Base-by-base conservation (phyloP, 1,140 invertebrate genomes). In the Carcinoscorpius rotundicauda region DNA sequence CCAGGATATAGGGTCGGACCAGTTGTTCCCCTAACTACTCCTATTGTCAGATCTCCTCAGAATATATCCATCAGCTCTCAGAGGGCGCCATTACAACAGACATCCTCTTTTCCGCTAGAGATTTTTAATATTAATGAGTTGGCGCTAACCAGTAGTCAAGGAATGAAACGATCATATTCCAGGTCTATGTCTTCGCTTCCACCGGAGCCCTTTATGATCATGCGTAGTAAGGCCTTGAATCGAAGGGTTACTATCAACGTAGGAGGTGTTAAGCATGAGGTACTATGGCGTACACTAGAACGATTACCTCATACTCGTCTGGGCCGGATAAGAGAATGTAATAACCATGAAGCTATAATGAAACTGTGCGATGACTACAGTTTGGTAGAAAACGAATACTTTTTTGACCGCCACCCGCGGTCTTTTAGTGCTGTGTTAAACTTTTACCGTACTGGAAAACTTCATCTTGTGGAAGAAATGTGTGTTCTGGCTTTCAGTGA, bases 381-480 rank as follows among this genome's bases (percentile, higher is more conserved):
- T 59, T 82, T 97, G 62, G 85, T 91, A 69, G 91, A 97, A 80
- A 98, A 97, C 83, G 95, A 98, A 81, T 99, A 96, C 78, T 99
- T 98, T 80, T 98, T 99, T 81, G 96, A 99, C 80, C 85, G 95
- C 63, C 94, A 98, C 80, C 95, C 95, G 68, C 90, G 94, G 75
- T 95, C 93, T 70, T 99, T 99, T 80, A 91, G 89, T 80, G 96
- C 93, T 69, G 95, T 99, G 70, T 82, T 99, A 66, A 98, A 98
- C 80, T 98, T 98, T 79, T 98, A 97, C 81, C 85, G 96, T 68
- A 97, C 94, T 66, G 94, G 94, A 51, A 97, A 97, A 77, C 82
- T 98, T 62, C 96, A 98, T 81, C 83, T 98, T 72, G 93, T 97
- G 70, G 94, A 98, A 77, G 95, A 98, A 80, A 97, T 98, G 93